Evolutionary conservation across 2,113 vertebrate species (phyloP), one percentile per base, ranked within the genome.

Genomic region (Microcebus tavaratra): DNA sequence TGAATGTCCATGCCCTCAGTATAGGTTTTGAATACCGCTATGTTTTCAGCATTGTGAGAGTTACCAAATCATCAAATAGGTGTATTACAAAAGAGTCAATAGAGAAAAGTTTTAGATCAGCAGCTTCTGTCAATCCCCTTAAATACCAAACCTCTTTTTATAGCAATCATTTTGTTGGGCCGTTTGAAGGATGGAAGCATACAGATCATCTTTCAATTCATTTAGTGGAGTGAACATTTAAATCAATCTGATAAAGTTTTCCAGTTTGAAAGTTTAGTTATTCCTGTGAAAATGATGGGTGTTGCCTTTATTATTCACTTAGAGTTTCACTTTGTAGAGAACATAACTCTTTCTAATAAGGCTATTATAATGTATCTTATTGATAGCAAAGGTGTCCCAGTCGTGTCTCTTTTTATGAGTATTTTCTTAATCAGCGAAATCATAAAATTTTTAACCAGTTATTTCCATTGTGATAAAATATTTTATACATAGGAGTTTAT

Each of bases 371-470:
- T 92, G 50, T 83, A 45, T 83, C 29, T 90, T 78, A 8, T 42
- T 86, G 55, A 42, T 93, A 75, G 25, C 27, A 78, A 93, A 91
- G 42, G 7, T 95, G 39, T 73, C 39, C 31, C 20, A 81, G n/a
- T 67, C 67, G 50, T 86, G 3, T 88, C 39, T 83, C 48, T 88
- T 29, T 75, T 88, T 75, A 53, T 94, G 48, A 90, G 45, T 89
- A 93, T 97, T 96, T 89, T 68, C 27, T 78, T 95, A 94, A 81
- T 83, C n/a, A 85, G 92, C 42, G 84, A 83, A 82, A 50, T 81
- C 27, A 82, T 39, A 72, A 34, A 57, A 68, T 53, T 88, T 96
- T 92, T 68, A 23, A 73, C 20, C 5, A 10, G 25, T 90, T 91
- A 92, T 90, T 94, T 86, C 21, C 72, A 75, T 76, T 72, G 2